Evolutionary conservation across 2,113 vertebrate genomes (phyloP).

Genomic region (Archilochus colubris): DNA sequence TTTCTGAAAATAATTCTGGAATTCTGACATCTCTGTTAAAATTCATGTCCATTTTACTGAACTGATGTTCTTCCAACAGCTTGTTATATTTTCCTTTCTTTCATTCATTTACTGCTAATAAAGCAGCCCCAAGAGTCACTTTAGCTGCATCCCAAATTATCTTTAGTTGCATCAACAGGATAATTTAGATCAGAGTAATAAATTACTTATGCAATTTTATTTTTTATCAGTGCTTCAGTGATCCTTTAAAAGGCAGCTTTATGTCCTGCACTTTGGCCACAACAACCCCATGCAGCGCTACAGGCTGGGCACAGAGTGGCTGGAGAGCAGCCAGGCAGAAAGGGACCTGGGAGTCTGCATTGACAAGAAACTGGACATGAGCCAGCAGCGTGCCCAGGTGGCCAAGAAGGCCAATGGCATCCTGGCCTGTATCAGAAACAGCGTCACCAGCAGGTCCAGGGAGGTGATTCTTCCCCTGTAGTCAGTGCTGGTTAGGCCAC

Average conservation of each 20-base stretch:
- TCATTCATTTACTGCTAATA: background rate
- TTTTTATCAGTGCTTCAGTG: background rate
- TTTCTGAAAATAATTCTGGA: background rate
- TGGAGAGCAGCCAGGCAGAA: too few species aligned
- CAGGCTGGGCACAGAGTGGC: too few species aligned
- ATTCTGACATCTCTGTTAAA: background rate
- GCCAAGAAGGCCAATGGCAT: too few species aligned
- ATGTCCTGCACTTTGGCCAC: too few species aligned
- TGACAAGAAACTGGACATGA: too few species aligned
- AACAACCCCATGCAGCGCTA: too few species aligned
- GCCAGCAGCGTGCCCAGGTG: too few species aligned
- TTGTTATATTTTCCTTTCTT: background rate
- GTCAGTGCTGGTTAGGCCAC: too few species aligned
- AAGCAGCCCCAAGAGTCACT: background rate
- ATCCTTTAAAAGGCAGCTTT: background rate
- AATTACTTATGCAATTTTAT: background rate
- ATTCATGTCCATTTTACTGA: background rate
- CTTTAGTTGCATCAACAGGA: background rate
- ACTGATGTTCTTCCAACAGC: background rate
- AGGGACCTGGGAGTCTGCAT: too few species aligned
- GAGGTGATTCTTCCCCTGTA: too few species aligned
- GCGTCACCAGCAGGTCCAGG: too few species aligned
- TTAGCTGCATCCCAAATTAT: background rate
- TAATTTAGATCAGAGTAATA: background rate
- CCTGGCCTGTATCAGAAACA: too few species aligned